These are phyloP conservation scores for Mesoligia furuncula DNA, from an alignment of 2,888 invertebrate genomes.

Conservation along the genomic window DNA sequence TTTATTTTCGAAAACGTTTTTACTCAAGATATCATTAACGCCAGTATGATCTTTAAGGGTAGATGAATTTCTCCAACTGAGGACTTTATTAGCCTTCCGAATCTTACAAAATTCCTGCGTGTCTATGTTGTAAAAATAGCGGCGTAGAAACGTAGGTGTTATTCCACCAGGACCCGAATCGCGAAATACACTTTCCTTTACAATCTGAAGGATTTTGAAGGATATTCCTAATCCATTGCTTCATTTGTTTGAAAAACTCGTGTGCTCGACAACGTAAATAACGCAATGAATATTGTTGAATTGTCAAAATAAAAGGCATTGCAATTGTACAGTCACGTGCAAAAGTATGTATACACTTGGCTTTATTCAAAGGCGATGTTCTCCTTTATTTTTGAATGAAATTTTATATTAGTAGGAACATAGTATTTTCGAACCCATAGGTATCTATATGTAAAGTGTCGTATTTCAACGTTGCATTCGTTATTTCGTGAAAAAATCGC, in stretches of 20 bases:
- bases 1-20: conserved; percentile 13
- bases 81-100: not conserved
- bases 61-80: not conserved
- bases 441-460: too few relatives aligned
- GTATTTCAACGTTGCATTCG: too few relatives aligned
- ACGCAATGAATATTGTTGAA: too few relatives aligned
- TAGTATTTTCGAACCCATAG: too few relatives aligned
- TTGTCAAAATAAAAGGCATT: not conserved
- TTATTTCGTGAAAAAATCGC: too few relatives aligned
- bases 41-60: not conserved
- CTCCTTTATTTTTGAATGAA: too few relatives aligned
- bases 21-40: not conserved
- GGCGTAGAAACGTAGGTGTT: not conserved
- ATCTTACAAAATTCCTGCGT: not conserved
- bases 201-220: not conserved
- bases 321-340: too few relatives aligned
- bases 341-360: too few relatives aligned
- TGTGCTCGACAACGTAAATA: not conserved
- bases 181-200: not conserved
- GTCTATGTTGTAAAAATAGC: not conserved
- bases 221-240: not conserved
- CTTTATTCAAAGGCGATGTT: too few relatives aligned
- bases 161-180: not conserved
- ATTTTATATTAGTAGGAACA: too few relatives aligned
- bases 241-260: not conserved